phyloP scores from a whole-genome alignment of 2,113 vertebrate genomes.

The Tonatia bakeri region DNA sequence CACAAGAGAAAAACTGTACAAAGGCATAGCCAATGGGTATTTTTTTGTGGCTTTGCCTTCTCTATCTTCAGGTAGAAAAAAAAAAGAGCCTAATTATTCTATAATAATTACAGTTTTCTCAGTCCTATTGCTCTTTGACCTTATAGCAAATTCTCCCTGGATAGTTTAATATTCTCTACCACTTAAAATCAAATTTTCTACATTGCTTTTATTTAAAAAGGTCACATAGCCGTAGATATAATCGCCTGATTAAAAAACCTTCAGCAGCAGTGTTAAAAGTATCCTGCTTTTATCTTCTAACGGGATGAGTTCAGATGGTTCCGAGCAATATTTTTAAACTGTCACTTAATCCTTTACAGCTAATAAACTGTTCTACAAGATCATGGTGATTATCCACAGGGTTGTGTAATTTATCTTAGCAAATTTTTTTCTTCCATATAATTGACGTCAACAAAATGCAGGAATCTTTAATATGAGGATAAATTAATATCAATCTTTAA shows the following conservation, averaged over 20 bases:
- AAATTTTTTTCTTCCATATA: not conserved
- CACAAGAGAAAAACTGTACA: slow-evolving; percentile 36
- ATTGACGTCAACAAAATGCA: slow-evolving; percentile 30
- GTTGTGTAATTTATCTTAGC: not conserved
- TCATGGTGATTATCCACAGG: slow-evolving; percentile 19
- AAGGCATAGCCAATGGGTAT: not conserved
- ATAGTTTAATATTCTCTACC: slow-evolving; percentile 31
- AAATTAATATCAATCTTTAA: not conserved
- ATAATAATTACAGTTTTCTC: slow-evolving; percentile 47
- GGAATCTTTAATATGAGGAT: not conserved
- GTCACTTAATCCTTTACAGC: slow-evolving; percentile 36
- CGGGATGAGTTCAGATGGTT: slow-evolving; percentile 37
- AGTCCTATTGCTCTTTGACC: slow-evolving; percentile 61
- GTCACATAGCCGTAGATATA: slow-evolving; percentile 44
- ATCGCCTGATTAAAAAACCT: slow-evolving; percentile 55
- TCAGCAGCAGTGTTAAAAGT: slow-evolving; percentile 12
- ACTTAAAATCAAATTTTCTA: slow-evolving; percentile 55
- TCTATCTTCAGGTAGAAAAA: slow-evolving; percentile 34
- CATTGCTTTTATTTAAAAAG: slow-evolving; percentile 54
- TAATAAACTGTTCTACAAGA: slow-evolving; percentile 30
- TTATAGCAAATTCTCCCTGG: slow-evolving; percentile 42
- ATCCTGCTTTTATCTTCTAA: slow-evolving; percentile 40
- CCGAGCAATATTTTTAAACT: slow-evolving; percentile 42
- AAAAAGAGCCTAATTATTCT: slow-evolving; percentile 52
- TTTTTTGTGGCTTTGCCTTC: slow-evolving; percentile 51